These are phyloP conservation scores for Columba livia DNA, from an alignment of 2,113 vertebrate species.

Conservation along the genomic window DNA sequence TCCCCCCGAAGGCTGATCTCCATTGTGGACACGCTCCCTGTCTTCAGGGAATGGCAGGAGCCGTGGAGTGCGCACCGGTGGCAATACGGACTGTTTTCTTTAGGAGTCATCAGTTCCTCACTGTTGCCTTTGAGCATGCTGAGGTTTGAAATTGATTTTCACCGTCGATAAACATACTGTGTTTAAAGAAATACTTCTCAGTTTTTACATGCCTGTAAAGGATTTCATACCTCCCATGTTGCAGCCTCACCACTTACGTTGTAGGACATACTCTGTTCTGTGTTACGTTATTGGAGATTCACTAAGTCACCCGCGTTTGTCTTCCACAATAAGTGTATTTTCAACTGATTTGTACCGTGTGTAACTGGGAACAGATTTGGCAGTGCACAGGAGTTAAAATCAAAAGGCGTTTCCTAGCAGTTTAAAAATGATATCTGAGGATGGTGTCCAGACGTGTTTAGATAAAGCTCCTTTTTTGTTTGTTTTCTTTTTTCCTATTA, in stretches of 20 bases:
- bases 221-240: background rate
- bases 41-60: background rate
- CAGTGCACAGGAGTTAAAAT: background rate
- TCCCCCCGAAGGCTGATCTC: background rate
- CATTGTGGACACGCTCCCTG: background rate
- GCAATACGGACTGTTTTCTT: background rate
- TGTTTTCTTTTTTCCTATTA: background rate
- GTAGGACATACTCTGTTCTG: background rate
- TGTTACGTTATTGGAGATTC: background rate
- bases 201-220: background rate
- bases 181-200: conserved; percentile 18
- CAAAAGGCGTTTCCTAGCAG: background rate
- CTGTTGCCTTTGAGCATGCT: background rate
- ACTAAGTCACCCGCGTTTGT: conserved; percentile 10
- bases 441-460: conserved; percentile 26
- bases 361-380: conserved; percentile 29
- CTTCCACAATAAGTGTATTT: conserved; percentile 25
- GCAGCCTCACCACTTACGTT: background rate
- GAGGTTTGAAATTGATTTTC: conserved; percentile 45
- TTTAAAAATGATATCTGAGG: conserved; percentile 37
- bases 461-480: background rate
- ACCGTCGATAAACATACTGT: conserved; percentile 16
- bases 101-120: conserved; percentile 10
- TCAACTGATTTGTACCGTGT: conserved; percentile 33
- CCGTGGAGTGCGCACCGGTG: background rate